Evolutionary conservation across 1,140 invertebrate species (phyloP), one percentile per base, ranked within the genome.

Genomic region (Delia radicum): DNA sequence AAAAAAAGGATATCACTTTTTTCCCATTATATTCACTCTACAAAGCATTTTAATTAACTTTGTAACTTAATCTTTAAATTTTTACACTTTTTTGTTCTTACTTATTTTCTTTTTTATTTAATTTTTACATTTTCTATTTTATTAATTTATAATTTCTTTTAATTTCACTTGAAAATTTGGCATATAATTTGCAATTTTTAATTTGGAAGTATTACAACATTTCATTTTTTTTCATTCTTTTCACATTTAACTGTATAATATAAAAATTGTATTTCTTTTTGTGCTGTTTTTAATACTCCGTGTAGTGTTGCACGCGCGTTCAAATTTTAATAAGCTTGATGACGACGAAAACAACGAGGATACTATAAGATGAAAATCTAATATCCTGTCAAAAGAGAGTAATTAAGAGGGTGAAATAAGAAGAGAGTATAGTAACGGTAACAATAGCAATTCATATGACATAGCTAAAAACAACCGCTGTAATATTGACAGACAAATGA

Each of bases 301-400:
- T 55, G 48, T 67, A n/a, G n/a, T 33, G 65, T 69, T 69, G 65
- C 65, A 69, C 65, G 29, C 65, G 65, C 65, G n/a, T 69, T 37
- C 26, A 8, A 69, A 69, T 69, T 69, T 69, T 33, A 37, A 69
- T 26, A 69, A 69, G 65, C 29, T 33, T 27, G 65, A 69, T 69
- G 65, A 69, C 65, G 65, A 69, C 65, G 29, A 69, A 31, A 33
- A 26, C 65, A 69, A 18, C 65, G 65, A 69, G 65, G 65, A 24
- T 69, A 37, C 65, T 69, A 15, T 69, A 33, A 37, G 31, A 18
- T 21, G 65, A 69, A 69, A 69, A 69, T 33, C 65, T 21, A 69
- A 69, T 37, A 69, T 69, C 65, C 65, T 69, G 65, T 33, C n/a
- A 69, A 33, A 69, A 37, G 65, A 69, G 65, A 18, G 31, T 37